These are phyloP conservation scores for Neosilurus mollespiculum DNA, from an alignment of 2,797 vertebrate genomes.

Conservation along the genomic window DNA sequence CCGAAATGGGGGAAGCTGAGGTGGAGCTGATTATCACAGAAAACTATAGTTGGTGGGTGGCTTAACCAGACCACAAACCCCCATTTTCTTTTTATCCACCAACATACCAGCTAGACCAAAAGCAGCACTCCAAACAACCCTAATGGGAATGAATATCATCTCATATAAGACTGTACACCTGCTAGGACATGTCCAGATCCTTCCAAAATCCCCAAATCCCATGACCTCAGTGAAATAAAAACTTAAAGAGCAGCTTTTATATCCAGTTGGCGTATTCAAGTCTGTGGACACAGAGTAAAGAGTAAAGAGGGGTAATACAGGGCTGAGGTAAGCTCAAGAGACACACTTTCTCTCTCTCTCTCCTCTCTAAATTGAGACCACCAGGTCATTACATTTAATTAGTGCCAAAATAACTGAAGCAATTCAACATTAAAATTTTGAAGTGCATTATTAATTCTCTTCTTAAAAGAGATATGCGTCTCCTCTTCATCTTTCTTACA, in stretches of 20 bases:
- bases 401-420: conserved; percentile 32
- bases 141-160: conserved; percentile 41
- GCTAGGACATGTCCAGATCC: conserved; percentile 35
- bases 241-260: conserved; percentile 5
- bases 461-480: neutral
- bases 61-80: neutral
- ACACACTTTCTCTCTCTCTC: neutral
- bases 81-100: conserved; percentile 14
- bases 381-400: conserved; percentile 24
- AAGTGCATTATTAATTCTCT: conserved; percentile 13
- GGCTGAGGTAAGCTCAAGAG: neutral
- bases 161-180: conserved; percentile 46
- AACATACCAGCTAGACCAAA: conserved; percentile 48
- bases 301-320: neutral
- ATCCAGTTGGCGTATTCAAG: neutral
- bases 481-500: conserved; percentile 12
- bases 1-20: conserved; percentile 14
- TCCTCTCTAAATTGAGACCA: neutral
- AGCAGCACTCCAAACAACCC: conserved; percentile 6
- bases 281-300: neutral
- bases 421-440: conserved; percentile 28
- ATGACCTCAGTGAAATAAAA: conserved; percentile 17
- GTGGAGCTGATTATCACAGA: neutral
- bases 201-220: neutral
- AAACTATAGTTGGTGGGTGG: conserved; percentile 14